Evolutionary conservation across 2,888 invertebrate genomes (phyloP).

Genomic region (Andrena fulva): DNA sequence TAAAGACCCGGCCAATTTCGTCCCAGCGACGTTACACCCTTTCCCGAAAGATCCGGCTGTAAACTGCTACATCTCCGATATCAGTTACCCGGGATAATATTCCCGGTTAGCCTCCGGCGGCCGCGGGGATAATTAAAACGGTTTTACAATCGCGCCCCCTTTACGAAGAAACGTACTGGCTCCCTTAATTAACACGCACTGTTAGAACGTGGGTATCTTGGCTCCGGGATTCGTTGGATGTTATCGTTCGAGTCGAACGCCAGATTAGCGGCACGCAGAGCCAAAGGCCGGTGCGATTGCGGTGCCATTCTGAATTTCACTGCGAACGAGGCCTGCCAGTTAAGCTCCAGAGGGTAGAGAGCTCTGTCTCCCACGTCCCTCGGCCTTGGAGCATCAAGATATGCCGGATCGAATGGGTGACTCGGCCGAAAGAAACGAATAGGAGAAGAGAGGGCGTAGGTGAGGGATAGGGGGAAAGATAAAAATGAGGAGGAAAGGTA

Average conservation of each 20-base stretch:
- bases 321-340: too few relatives aligned
- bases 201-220: background rate
- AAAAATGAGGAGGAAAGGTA: conserved; percentile 3
- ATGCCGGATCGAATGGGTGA: conserved; percentile 57
- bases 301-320: too few relatives aligned
- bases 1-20: conserved; percentile 53
- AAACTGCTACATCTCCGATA: conserved; percentile 10
- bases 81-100: conserved; percentile 34
- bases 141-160: conserved; percentile 25
- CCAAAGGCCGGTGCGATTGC: background rate
- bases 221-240: background rate
- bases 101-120: conserved; percentile 12
- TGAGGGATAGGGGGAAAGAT: background rate
- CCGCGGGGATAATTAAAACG: conserved; percentile 44
- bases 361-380: too few relatives aligned
- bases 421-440: conserved; percentile 37
- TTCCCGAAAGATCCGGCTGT: background rate
- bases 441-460: background rate
- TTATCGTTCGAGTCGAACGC: background rate
- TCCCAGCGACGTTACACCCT: background rate
- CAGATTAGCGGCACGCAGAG: background rate
- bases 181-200: conserved; percentile 36
- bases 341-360: too few relatives aligned
- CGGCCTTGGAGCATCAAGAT: background rate
- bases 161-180: background rate